Percentiles rank a stretch among this genome's conserved stretches.
These are phyloP conservation scores for Uromys caudimaculatus DNA, from an alignment of 2,797 vertebrate genomes.

Conservation along the genomic window DNA sequence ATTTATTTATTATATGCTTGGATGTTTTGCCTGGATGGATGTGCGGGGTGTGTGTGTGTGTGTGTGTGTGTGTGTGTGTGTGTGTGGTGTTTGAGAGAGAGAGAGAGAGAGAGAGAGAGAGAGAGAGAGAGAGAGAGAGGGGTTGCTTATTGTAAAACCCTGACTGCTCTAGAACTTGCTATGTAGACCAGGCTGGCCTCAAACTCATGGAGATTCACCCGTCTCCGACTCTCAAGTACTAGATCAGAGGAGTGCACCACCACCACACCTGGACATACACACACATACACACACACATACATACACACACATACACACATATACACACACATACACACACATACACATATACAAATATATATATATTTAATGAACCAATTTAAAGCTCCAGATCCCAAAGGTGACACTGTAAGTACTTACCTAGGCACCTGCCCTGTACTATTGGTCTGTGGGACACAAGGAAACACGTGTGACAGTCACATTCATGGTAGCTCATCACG, in stretches of 20 bases:
- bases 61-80: neutral
- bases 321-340: no score
- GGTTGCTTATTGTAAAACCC: neutral
- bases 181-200: neutral
- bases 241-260: neutral
- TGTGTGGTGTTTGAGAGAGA: neutral
- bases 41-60: neutral
- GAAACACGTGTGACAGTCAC: neutral
- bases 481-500: rapidly evolving
- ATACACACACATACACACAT: no score
- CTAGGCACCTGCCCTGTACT: neutral
- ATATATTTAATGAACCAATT: neutral
- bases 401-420: neutral
- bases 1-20: neutral
- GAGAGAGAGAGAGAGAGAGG: no score
- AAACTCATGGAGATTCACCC: neutral
- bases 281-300: no score
- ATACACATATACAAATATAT: no score
- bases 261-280: neutral
- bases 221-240: neutral
- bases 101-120: neutral
- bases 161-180: neutral
- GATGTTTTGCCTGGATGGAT: neutral
- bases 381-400: neutral
- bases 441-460: neutral